Evolutionary conservation across 2,797 vertebrate species (phyloP).

Genomic region (Acropternis orthonyx): DNA sequence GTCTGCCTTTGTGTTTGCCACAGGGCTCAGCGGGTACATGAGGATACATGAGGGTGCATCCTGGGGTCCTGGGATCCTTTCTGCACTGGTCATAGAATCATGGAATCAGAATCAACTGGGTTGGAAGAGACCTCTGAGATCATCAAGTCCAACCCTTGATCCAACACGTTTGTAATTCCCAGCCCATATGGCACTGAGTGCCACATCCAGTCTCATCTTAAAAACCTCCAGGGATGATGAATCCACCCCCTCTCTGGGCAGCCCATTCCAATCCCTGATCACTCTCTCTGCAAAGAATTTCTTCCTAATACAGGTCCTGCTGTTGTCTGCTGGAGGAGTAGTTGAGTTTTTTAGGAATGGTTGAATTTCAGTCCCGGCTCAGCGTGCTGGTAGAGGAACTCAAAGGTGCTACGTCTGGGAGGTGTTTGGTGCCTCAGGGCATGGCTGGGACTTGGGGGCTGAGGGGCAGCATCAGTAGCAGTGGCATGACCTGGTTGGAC

Average conservation of each 20-base stretch:
- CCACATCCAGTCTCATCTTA: too few relatives aligned
- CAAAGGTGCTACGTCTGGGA: not conserved
- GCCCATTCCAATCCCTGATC: too few relatives aligned
- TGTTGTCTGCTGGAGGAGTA: not conserved
- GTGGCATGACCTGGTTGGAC: not conserved
- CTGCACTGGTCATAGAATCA: not conserved
- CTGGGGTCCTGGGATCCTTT: not conserved
- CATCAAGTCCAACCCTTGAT: too few relatives aligned
- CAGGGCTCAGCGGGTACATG: rapidly evolving
- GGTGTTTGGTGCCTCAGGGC: rapidly evolving
- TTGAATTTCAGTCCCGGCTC: not conserved
- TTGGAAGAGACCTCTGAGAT: too few relatives aligned
- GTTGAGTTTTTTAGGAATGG: not conserved
- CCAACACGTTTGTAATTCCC: too few relatives aligned
- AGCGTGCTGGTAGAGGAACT: not conserved
- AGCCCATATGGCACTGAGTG: too few relatives aligned
- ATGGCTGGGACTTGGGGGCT: not conserved
- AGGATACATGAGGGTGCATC: not conserved
- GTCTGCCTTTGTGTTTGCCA: not conserved
- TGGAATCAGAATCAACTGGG: too few relatives aligned
- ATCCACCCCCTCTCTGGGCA: too few relatives aligned
- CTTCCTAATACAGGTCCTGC: too few relatives aligned
- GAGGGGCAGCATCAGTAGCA: not conserved
- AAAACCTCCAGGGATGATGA: too few relatives aligned
- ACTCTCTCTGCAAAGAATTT: too few relatives aligned